Evolutionary conservation across 2,888 invertebrate species (phyloP).

Genomic region (Zootermopsis nevadensis): DNA sequence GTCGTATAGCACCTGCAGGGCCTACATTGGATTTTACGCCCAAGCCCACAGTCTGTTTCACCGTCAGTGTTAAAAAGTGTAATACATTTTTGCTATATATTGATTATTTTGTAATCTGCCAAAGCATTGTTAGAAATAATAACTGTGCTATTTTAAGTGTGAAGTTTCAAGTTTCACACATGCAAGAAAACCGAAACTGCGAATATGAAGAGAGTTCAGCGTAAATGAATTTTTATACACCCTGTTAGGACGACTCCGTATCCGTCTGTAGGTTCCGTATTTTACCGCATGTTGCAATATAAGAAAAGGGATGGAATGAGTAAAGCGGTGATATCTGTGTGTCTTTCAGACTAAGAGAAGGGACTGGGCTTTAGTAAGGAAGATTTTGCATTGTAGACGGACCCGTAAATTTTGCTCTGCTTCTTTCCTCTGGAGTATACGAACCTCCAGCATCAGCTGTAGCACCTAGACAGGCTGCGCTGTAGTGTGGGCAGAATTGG

Average conservation of each 20-base stretch:
- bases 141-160: too few relatives aligned
- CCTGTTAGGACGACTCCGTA: background rate
- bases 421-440: background rate
- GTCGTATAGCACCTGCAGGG: slow-evolving; percentile 22
- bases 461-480: background rate
- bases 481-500: background rate
- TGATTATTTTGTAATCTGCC: too few relatives aligned
- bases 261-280: background rate
- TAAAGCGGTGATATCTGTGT: background rate
- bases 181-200: too few relatives aligned
- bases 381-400: background rate
- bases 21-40: background rate
- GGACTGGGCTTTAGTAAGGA: background rate
- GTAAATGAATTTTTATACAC: background rate
- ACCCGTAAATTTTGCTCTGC: background rate
- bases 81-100: too few relatives aligned
- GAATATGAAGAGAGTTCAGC: too few relatives aligned
- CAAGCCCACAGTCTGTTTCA: background rate
- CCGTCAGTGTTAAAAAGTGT: too few relatives aligned
- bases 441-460: background rate
- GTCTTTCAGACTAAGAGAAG: background rate
- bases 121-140: too few relatives aligned
- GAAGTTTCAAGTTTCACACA: too few relatives aligned
- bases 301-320: background rate
- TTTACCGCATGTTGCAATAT: background rate